Conservation (phyloP, 1,140 invertebrate genomes). For the Drosophila arawakana region DNA sequence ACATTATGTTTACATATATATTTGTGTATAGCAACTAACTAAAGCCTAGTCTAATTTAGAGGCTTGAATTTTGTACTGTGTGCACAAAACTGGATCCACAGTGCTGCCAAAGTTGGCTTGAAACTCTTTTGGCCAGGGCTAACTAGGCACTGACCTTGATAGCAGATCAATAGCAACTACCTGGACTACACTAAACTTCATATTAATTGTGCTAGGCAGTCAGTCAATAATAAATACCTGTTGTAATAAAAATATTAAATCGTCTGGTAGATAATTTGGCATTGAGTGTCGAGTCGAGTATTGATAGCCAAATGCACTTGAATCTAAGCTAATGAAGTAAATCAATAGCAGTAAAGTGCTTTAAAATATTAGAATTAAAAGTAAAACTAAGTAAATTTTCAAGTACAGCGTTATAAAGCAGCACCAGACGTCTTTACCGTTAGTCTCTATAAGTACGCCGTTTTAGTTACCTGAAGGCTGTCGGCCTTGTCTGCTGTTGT, state of each 20-base stretch:
- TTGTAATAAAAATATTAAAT: background rate
- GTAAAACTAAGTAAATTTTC: too few relatives aligned
- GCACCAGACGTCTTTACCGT: too few relatives aligned
- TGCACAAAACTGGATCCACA: constrained; percentile 35
- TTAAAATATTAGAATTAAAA: background rate
- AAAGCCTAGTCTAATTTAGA: constrained; percentile 3
- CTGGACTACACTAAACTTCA: background rate
- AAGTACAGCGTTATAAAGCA: too few relatives aligned
- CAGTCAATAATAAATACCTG: background rate
- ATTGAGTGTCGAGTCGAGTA: constrained; percentile 12
- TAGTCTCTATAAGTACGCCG: too few relatives aligned
- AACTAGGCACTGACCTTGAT: constrained; percentile 43
- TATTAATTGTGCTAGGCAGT: constrained; percentile 2
- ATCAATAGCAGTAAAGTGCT: constrained; percentile 6
- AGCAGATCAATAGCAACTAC: constrained; percentile 23
- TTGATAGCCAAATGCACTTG: constrained; percentile 1
- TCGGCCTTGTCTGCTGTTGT: background rate
- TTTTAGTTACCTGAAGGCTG: background rate
- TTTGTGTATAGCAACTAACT: constrained; percentile 14
- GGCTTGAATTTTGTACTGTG: background rate
- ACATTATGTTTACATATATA: background rate
- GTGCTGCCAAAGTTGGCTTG: constrained; percentile 37
- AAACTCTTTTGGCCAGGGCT: constrained; percentile 36
- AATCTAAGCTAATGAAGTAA: background rate
- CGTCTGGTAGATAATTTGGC: background rate